Evolutionary conservation across 2,888 invertebrate genomes (phyloP), one percentile per base, ranked within the genome.

Genomic region (Chymomyza procnemis): DNA sequence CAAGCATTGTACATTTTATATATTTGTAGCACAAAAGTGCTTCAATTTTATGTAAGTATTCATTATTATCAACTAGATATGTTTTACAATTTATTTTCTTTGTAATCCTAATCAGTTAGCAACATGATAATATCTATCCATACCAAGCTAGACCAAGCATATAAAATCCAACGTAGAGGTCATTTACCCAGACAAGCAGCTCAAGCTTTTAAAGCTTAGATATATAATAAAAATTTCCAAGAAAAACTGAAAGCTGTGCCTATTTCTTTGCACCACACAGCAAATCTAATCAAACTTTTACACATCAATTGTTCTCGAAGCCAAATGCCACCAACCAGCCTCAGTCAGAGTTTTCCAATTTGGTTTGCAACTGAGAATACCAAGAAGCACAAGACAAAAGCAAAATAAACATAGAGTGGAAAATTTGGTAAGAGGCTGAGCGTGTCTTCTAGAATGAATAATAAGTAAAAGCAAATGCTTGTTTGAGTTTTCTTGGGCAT

Each of bases 231-330:
- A n/a, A 41, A 41, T 41, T 12, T 41, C 12, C 3, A 41, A 12
- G 34, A 41, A 41, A 41, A 41, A 26, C 12, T 12, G 12, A 41
- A 41, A 41, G 34, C 34, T 41, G 14, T 46, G 64, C 61, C 73
- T 69, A 67, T 63, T 67, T 65, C 61, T 56, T 22, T 74, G 74
- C 65, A 67, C 64, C 69, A 67, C 65, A 74, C 68, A 26, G 55
- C 61, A 79, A 82, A 82, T 82, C 80, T 79, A 82, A 80, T 80
- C 77, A 79, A 80, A 79, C 77, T 80, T 79, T 79, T 81, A 81
- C 82, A 80, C 79, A 81, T 79, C 79, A 77, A 79, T 80, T 81
- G 79, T 56, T 26, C 56, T 19, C 61, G 71, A 68, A 69, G 69
- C 67, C 74, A 57, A 55, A 58, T 61, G n/a, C 6, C 67, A 67